Conservation (phyloP, 1,140 invertebrate species). For the Babylonia areolata region DNA sequence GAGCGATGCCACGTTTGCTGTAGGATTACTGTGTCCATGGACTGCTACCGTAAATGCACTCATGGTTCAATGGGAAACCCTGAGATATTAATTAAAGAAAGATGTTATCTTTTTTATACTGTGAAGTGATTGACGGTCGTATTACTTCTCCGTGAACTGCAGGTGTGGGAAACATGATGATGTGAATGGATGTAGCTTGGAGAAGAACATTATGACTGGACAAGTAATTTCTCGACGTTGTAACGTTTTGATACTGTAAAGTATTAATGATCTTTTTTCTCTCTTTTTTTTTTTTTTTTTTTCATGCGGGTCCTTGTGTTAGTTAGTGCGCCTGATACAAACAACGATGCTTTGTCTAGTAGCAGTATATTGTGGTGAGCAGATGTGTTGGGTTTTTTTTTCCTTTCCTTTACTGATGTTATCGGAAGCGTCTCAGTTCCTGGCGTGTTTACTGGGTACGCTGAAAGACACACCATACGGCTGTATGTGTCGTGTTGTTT, state of each 20-base stretch:
- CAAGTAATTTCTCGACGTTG: background rate
- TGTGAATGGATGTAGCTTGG: background rate
- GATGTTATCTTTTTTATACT: conserved; percentile 1
- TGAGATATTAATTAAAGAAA: background rate
- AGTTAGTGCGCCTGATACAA: background rate
- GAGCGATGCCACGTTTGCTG: background rate
- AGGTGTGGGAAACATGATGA: background rate
- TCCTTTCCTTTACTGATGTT: no score
- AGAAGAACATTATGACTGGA: background rate
- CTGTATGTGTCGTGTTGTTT: no score
- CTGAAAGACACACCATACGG: no score
- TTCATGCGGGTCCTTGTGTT: background rate
- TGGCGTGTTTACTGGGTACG: no score
- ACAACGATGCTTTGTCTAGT: background rate
- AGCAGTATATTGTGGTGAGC: no score
- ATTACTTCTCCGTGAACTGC: background rate
- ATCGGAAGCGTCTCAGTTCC: no score
- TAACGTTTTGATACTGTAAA: background rate
- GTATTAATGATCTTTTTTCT: background rate
- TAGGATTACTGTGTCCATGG: background rate
- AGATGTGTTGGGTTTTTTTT: no score
- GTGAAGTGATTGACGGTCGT: background rate
- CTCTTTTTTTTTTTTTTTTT: background rate
- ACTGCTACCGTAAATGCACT: background rate
- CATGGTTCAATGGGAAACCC: background rate